phyloP scores from a whole-genome alignment of 2,113 vertebrate species.

The Oxyura jamaicensis region DNA sequence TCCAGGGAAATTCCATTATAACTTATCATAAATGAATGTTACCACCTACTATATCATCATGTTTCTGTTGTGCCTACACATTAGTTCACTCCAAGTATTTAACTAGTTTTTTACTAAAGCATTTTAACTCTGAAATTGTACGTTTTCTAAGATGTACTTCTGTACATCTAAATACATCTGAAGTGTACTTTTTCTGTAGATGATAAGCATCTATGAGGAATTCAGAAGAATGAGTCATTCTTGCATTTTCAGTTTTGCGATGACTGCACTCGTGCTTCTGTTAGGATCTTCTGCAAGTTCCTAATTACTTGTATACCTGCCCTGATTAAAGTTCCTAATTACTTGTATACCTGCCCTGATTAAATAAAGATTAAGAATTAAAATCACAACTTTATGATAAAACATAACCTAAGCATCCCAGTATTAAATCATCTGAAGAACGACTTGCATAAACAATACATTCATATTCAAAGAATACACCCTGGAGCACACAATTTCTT shows the following conservation, averaged over 20 bases:
- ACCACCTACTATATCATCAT: not conserved
- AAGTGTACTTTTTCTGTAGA: too few species aligned
- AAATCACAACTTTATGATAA: not conserved
- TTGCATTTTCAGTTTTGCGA: not conserved
- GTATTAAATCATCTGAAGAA: not conserved
- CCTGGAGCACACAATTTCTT: not conserved
- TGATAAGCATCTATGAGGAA: not conserved
- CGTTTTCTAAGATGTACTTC: not conserved
- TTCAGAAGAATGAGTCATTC: not conserved
- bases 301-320: not conserved
- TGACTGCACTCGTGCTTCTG: not conserved
- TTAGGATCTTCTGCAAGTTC: not conserved
- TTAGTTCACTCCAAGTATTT: not conserved
- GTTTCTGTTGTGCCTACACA: conserved; percentile 18
- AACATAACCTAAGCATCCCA: not conserved
- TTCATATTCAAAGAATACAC: not conserved
- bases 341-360: not conserved
- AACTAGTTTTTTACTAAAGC: not conserved
- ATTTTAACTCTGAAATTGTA: not conserved
- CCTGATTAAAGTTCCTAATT: not conserved
- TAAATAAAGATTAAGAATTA: not conserved
- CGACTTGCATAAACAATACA: not conserved
- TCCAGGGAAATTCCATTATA: conserved; percentile 39
- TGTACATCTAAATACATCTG: too few species aligned
- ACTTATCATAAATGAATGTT: conserved; percentile 19